Base-by-base conservation (phyloP, 2,797 vertebrate genomes). In the Myripristis jacobus region DNA sequence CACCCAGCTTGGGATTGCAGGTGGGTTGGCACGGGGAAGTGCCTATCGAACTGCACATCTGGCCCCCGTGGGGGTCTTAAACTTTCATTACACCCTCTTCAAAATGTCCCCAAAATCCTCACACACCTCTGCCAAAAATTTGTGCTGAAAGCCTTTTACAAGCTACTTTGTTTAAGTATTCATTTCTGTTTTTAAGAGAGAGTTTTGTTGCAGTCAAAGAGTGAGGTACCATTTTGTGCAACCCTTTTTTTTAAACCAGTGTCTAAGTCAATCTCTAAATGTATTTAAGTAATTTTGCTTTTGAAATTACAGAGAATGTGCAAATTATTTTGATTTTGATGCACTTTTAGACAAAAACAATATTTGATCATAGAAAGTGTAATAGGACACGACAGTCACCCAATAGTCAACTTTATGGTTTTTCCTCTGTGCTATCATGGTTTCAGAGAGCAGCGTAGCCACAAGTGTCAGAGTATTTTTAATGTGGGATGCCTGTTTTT, bases 1-100 rank as follows among this genome's bases (percentile, higher is more conserved):
- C 84, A 80, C 78, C 75, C 75, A 66, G 76, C 59, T 79, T 22
- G 61, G 70, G 62, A 75, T 70, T 88, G 91, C 92, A 93, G 93
- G 91, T 92, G 92, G 92, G 84, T 88, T 92, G 92, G 91, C 89
- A 65, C 36, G 1, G 67, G 69, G 75, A 82, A 84, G 80, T 71
- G 88, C 81, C 82, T 78, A 88, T 91, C 87, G 18, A 86, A 80
- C 77, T 67, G 80, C 88, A 91, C 93, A 92, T 92, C 92, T 92
- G 92, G 89, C 66, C 84, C 82, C 82, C 66, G 79, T 55, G 53
- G 83, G 82, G 86, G 80, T 81, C 80, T 66, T 73, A 87, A 88
- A 89, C 86, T 87, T 89, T 90, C 78, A 91, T 90, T 84, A 86
- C 75, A 78, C 63, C 87, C 86, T 80, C 73, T 84, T 87, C 82